phyloP scores from a whole-genome alignment of 2,888 invertebrate genomes.

The Drosophila vallismaia region DNA sequence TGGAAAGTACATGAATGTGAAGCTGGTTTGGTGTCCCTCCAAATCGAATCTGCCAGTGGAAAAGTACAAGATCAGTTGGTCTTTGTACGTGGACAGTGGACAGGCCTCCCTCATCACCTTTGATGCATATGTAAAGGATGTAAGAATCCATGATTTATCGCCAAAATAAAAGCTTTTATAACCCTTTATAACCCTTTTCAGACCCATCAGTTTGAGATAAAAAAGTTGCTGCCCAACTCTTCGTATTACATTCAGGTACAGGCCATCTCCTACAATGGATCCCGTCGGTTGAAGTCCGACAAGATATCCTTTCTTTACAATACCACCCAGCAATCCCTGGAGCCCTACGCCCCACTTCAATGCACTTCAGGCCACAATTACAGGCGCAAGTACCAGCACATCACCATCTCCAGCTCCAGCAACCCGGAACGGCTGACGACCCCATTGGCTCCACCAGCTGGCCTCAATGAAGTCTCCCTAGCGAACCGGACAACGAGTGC shows the following conservation, averaged over 20 bases:
- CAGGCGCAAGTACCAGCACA: slow-evolving; percentile 56
- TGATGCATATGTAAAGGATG: slow-evolving; percentile 81
- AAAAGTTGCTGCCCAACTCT: slow-evolving; percentile 88
- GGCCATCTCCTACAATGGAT: slow-evolving; percentile 89
- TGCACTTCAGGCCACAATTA: slow-evolving; percentile 53
- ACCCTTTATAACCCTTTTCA: slow-evolving; percentile 82
- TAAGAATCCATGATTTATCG: slow-evolving; percentile 49
- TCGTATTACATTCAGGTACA: slow-evolving; percentile 92
- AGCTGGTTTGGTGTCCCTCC: slow-evolving; percentile 89
- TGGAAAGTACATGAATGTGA: slow-evolving; percentile 85
- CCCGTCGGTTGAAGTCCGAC: slow-evolving; percentile 88
- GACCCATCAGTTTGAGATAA: slow-evolving; percentile 87
- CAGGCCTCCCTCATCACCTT: slow-evolving; percentile 80
- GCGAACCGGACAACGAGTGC: slow-evolving; percentile 26
- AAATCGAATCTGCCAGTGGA: slow-evolving; percentile 89
- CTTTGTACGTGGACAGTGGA: slow-evolving; percentile 86
- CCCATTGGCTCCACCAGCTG: slow-evolving; percentile 41
- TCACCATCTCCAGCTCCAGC: slow-evolving; percentile 17
- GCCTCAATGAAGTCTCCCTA: slow-evolving; percentile 42
- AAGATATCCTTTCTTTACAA: slow-evolving; percentile 89
- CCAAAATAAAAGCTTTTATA: not conserved
- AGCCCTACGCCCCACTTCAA: slow-evolving; percentile 61
- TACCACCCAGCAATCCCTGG: slow-evolving; percentile 85
- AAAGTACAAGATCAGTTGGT: slow-evolving; percentile 91
- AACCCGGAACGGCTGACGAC: slow-evolving; percentile 22